Percentiles rank a stretch among this genome's conserved stretches.
Conservation (phyloP, 2,113 vertebrate species). For the Lamprologus lemairii region DNA sequence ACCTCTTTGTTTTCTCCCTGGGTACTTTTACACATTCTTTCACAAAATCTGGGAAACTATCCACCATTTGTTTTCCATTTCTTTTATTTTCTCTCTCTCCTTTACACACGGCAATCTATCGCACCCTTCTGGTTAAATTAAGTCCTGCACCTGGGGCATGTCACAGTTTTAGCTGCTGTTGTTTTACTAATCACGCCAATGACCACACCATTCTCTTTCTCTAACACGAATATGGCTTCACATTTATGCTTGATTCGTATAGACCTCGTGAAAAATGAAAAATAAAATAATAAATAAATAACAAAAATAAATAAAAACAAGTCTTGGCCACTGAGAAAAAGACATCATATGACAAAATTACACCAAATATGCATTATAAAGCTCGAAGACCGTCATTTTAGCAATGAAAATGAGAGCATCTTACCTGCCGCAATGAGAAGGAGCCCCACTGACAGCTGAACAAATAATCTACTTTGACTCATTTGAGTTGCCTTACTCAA, state of each 20-base stretch:
- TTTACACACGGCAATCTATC: neutral
- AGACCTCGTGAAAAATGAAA: fast-evolving
- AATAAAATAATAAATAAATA: neutral
- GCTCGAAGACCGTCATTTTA: neutral
- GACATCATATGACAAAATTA: neutral
- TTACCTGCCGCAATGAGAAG: slow-evolving; percentile 49
- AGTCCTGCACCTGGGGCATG: neutral
- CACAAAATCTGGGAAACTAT: neutral
- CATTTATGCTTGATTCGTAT: neutral
- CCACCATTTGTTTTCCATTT: neutral
- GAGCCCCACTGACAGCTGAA: slow-evolving; percentile 36
- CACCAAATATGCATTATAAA: neutral
- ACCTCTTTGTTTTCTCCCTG: neutral
- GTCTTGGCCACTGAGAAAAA: neutral
- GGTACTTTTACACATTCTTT: neutral
- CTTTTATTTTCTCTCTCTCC: neutral
- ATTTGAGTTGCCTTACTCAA: slow-evolving; percentile 21
- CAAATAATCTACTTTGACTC: slow-evolving; percentile 1
- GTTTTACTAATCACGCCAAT: neutral
- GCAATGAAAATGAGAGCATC: neutral
- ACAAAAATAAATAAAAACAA: neutral
- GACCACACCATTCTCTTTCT: neutral
- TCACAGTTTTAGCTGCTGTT: neutral
- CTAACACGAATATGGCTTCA: neutral
- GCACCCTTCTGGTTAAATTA: slow-evolving; percentile 11